Evolutionary conservation across 1,140 invertebrate genomes (phyloP).

Genomic region (Bombus waltoni): DNA sequence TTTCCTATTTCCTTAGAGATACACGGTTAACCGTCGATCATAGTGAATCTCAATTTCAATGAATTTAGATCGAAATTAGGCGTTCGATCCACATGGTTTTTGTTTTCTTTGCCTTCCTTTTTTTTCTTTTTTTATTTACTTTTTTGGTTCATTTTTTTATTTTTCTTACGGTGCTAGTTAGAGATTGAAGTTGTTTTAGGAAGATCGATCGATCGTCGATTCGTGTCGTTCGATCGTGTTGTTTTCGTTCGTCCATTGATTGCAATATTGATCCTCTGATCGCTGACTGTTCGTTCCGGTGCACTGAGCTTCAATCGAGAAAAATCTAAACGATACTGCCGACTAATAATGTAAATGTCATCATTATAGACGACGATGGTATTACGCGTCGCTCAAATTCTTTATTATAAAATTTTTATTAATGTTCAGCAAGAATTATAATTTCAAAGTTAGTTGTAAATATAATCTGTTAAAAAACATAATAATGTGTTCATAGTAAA

Average conservation of each 20-base stretch:
- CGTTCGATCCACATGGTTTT: neutral
- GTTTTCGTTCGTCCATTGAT: conserved; percentile 36
- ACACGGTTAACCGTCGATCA: neutral
- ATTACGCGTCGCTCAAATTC: neutral
- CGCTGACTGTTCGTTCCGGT: neutral
- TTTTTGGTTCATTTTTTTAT: neutral
- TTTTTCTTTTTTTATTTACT: neutral
- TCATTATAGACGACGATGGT: neutral
- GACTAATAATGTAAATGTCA: neutral
- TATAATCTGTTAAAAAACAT: too few relatives aligned
- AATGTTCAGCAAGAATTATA: neutral
- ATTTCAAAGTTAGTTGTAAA: too few relatives aligned
- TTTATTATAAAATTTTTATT: neutral
- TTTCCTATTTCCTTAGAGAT: neutral
- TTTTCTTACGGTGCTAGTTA: neutral
- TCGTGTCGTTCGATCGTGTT: conserved; percentile 45
- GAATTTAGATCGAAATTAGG: neutral
- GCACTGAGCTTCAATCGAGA: conserved; percentile 1
- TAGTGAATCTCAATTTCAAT: neutral
- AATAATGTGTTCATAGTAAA: too few relatives aligned
- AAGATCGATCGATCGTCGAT: conserved; percentile 41
- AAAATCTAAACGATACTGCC: neutral
- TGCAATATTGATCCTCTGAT: conserved; percentile 1
- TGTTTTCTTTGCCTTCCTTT: neutral
- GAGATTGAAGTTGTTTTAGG: neutral